phyloP scores from a whole-genome alignment of 1,140 invertebrate species.

The Zaprionus gabonicus region DNA sequence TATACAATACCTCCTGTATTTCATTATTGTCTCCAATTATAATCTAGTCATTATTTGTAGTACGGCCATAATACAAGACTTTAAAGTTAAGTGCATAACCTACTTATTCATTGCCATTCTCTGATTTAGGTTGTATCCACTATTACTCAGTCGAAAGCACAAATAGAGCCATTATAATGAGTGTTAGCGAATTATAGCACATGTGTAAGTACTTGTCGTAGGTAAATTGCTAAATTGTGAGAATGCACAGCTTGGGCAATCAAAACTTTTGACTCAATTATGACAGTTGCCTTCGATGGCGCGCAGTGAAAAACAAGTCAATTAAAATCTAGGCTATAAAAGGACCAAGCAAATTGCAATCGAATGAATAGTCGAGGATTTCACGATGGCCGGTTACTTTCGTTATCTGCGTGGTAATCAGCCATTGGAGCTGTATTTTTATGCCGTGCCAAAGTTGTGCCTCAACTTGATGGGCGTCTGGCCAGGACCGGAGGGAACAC shows the following conservation, averaged over 20 bases:
- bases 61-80: no score
- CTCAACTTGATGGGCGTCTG: conserved; percentile 67
- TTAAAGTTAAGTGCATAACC: no score
- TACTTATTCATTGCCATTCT: no score
- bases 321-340: not conserved
- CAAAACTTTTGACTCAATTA: not conserved
- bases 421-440: conserved; percentile 55
- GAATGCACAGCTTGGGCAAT: not conserved
- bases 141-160: no score
- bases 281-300: not conserved
- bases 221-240: not conserved
- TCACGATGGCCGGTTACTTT: conserved; percentile 1
- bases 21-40: no score
- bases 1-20: no score
- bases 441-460: conserved; percentile 59
- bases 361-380: not conserved
- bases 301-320: not conserved
- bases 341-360: not conserved
- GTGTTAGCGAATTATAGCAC: no score
- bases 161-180: no score
- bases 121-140: no score
- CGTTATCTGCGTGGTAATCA: conserved; percentile 42
- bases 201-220: not conserved
- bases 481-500: conserved; percentile 20
- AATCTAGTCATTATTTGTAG: no score